Percentiles rank a stretch among this genome's conserved stretches.
Conservation (phyloP, 2,797 vertebrate genomes). For the Microcaecilia unicolor region DNA sequence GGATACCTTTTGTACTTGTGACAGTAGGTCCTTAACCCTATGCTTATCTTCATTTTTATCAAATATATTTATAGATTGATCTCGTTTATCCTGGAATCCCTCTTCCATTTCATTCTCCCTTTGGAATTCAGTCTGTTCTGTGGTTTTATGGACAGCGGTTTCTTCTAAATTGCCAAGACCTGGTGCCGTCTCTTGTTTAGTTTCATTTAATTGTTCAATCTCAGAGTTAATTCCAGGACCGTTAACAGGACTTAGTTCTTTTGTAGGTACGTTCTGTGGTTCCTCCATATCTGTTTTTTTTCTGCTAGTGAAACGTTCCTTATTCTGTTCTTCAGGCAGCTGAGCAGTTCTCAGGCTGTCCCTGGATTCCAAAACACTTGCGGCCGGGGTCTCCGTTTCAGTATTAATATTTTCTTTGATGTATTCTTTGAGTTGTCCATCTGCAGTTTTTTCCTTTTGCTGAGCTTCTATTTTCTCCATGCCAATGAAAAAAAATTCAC, state of each 20-base stretch:
- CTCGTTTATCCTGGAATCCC: not conserved
- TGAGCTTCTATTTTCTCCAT: not conserved
- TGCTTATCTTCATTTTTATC: not conserved
- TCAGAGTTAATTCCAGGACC: not conserved
- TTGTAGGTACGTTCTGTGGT: not conserved
- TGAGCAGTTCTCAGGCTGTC: not conserved
- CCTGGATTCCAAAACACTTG: not conserved
- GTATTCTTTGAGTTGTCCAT: too few relatives aligned
- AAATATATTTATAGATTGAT: not conserved
- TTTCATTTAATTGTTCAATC: slow-evolving; percentile 4
- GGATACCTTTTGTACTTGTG: slow-evolving; percentile 12
- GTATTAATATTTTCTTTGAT: slow-evolving; percentile 2
- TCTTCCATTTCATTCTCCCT: slow-evolving; percentile 5
- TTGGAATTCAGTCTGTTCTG: too few relatives aligned
- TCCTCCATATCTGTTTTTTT: not conserved
- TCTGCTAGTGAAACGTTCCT: not conserved
- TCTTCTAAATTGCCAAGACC: slow-evolving; percentile 2
- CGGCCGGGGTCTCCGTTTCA: slow-evolving; percentile 1
- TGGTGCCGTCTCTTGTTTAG: slow-evolving; percentile 4
- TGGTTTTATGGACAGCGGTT: not conserved
- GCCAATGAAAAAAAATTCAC: not conserved
- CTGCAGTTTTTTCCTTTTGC: not conserved
- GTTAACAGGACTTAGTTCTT: not conserved
- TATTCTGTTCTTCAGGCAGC: not conserved
- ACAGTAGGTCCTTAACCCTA: not conserved